Percentiles rank a stretch among this genome's conserved stretches.
Conservation (phyloP, 2,113 vertebrate genomes). For the Myanophis thanlyinensis region DNA sequence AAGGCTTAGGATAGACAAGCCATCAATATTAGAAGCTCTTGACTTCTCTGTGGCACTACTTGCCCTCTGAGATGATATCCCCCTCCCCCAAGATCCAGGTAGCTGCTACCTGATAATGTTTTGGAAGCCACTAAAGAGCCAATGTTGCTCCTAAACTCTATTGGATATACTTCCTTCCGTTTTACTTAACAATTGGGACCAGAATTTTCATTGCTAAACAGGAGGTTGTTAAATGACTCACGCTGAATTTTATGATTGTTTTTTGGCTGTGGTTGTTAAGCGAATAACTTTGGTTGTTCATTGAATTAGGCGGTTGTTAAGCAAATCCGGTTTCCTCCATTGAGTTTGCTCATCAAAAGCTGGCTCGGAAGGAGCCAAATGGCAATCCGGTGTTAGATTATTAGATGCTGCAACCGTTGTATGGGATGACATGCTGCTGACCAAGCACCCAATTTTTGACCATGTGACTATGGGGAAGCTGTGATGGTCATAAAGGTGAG, state of each 20-base stretch:
- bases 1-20: neutral
- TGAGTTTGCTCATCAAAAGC: neutral
- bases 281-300: neutral
- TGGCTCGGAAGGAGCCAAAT: neutral
- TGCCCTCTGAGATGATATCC: neutral
- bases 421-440: neutral
- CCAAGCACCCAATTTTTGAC: neutral
- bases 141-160: neutral
- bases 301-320: neutral
- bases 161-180: neutral
- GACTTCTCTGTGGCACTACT: neutral
- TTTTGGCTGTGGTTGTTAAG: neutral
- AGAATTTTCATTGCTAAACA: neutral
- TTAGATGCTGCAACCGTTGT: neutral
- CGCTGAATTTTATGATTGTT: neutral
- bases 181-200: neutral
- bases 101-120: neutral
- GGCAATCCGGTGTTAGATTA: neutral
- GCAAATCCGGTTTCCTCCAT: neutral
- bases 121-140: neutral
- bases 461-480: neutral
- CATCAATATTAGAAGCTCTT: neutral
- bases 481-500: neutral
- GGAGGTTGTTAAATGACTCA: neutral
- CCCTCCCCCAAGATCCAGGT: neutral